Conservation (phyloP, 1,140 invertebrate genomes). For the Pogonomyrmex barbatus region DNA sequence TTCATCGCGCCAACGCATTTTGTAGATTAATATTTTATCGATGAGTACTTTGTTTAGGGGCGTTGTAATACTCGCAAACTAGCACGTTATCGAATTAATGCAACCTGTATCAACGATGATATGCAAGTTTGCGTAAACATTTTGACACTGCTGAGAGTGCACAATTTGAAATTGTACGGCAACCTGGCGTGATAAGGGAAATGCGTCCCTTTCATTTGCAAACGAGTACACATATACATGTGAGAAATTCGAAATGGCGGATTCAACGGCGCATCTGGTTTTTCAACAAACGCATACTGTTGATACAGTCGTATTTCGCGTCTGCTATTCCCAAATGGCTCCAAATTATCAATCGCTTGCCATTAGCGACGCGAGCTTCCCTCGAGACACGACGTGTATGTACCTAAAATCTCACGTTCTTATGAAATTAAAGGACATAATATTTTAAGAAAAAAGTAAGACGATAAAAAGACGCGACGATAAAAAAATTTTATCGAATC, state of each 20-base stretch:
- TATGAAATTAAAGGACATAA: background rate
- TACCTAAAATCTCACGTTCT: background rate
- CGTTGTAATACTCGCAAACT: conserved; percentile 34
- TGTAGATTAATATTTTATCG: conserved; percentile 60
- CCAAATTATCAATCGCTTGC: conserved; percentile 69
- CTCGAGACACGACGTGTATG: conserved; percentile 35
- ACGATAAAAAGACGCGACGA: background rate
- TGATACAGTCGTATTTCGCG: conserved; percentile 31
- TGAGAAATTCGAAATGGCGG: conserved; percentile 38
- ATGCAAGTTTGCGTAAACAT: conserved; percentile 62
- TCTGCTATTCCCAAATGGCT: conserved; percentile 59
- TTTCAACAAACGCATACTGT: conserved; percentile 49
- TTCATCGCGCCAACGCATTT: conserved; percentile 35
- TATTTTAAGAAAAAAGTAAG: background rate
- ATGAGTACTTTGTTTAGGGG: conserved; percentile 9
- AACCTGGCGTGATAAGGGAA: conserved; percentile 33
- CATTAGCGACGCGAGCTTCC: conserved; percentile 58
- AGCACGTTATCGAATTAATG: conserved; percentile 54
- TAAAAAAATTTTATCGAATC: background rate
- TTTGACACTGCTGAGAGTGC: conserved; percentile 55
- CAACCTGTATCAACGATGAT: conserved; percentile 55
- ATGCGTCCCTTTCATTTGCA: conserved; percentile 1
- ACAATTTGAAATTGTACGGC: conserved; percentile 35
- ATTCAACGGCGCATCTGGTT: conserved; percentile 31
- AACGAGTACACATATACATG: conserved; percentile 16